Base-by-base conservation (phyloP, 2,113 vertebrate species). In the Macheiramphus alcinus region DNA sequence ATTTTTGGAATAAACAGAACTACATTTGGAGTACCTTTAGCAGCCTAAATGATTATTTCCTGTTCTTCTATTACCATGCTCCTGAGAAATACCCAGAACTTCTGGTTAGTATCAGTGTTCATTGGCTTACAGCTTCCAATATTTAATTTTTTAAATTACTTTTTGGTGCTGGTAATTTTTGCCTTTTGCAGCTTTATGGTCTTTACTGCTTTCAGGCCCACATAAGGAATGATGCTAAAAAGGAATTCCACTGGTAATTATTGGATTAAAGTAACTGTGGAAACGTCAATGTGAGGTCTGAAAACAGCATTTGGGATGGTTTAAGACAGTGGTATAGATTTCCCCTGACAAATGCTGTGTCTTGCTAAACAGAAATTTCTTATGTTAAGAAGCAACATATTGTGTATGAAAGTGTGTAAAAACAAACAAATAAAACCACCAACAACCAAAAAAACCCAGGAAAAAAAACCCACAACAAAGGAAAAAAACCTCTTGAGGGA, bases 381-480 rank as follows among this genome's bases (percentile, higher is more conserved):
- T 74, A 10, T 56, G 14, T 26, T 70, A 13, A 47, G 63, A 59
- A 93, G 15, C 11, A 83, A 34, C 5, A 26, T 56, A 9, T 4
- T 73, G 23, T 42, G 10, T 50, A 45, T 73, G 32, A 19, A 72
- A 53, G 1, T 38, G 11, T 26, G 27, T 53, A n/a, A 43, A 78
- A 90, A 58, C 19, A 90, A 72, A 34, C 13, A 70, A 88, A 45
- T 10, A 29, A 73, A 86, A 10, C 9, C 20, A 56, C 1, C 1
- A 1, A 58, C 23, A 18, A 29, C 29, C 1, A 58, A 18, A 85
- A 63, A 56, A 55, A 14, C 1, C 3, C 20, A 21, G 21, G 9
- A 11, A 71, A 67, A 75, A 78, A 7, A 0, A 1, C 3, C 0
- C 16, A 65, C 2, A 9, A 3, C 14, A 22, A 62, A 48, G 16